Percentiles rank a stretch among this genome's conserved stretches.
Conservation (phyloP, 2,797 vertebrate species). For the Pristis pectinata region DNA sequence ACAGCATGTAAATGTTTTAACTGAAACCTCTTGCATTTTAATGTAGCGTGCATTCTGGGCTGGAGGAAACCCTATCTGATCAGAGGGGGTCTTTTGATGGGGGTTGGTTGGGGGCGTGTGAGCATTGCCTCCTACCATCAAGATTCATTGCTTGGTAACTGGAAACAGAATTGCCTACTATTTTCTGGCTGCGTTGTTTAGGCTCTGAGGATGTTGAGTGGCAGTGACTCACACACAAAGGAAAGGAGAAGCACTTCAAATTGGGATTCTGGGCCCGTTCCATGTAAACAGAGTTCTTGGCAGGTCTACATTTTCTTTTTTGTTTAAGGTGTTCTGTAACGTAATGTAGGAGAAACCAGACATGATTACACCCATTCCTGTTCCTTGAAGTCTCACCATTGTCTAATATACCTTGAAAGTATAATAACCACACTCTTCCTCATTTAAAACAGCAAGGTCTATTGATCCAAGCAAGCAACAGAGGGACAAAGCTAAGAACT, state of each 20-base stretch:
- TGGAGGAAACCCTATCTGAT: background rate
- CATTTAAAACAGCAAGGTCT: background rate
- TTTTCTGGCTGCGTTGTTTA: background rate
- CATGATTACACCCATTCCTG: background rate
- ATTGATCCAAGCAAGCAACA: too few species aligned
- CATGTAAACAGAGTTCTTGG: background rate
- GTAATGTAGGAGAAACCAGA: background rate
- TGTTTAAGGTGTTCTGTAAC: background rate
- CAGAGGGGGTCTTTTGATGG: background rate
- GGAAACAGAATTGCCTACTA: background rate
- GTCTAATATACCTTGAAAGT: background rate
- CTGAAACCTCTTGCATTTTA: background rate
- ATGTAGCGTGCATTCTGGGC: background rate
- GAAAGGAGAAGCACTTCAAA: background rate
- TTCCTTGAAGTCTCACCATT: background rate
- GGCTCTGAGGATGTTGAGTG: background rate
- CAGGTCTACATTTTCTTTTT: background rate
- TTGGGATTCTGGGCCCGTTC: background rate
- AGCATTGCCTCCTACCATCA: background rate
- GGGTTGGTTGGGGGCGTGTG: too few species aligned
- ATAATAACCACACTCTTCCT: background rate
- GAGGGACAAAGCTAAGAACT: too few species aligned
- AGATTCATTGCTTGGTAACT: slow-evolving; percentile 8
- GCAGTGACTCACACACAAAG: background rate
- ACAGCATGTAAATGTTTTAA: background rate